phyloP scores from a whole-genome alignment of 2,797 vertebrate species.

The Phyllotis vaccarum region DNA sequence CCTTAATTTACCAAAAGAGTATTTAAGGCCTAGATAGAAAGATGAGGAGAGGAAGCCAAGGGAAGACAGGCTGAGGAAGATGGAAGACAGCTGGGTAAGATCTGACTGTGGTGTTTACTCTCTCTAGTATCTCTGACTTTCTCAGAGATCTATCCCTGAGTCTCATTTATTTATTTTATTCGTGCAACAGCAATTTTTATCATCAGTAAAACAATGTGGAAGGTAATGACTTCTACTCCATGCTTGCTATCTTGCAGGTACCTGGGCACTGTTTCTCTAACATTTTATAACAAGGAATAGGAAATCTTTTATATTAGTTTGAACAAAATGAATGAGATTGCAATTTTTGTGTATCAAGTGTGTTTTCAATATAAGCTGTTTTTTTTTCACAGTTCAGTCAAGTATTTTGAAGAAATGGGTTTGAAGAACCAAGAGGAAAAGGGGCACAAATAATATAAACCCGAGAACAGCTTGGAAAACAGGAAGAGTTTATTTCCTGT shows the following conservation, averaged over 20 bases:
- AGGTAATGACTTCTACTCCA: not conserved
- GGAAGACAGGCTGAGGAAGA: no score
- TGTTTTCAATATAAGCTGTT: slow-evolving; percentile 21
- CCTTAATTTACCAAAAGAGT: no score
- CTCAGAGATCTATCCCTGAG: no score
- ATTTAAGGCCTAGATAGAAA: no score
- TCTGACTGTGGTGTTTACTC: no score
- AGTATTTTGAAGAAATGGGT: slow-evolving; percentile 37
- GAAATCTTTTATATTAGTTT: slow-evolving; percentile 34
- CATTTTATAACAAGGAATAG: slow-evolving; percentile 33
- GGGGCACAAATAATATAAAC: not conserved
- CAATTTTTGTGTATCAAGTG: slow-evolving; percentile 42
- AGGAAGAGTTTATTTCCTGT: not conserved
- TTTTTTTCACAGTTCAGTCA: not conserved
- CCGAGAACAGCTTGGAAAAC: not conserved
- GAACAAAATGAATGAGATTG: slow-evolving; percentile 44
- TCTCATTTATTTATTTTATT: no score
- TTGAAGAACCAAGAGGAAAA: slow-evolving; percentile 9
- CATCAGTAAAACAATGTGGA: slow-evolving; percentile 12
- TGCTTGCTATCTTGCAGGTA: not conserved
- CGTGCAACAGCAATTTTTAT: no score
- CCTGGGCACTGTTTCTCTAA: not conserved
- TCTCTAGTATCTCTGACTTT: no score
- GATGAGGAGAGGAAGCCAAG: no score
- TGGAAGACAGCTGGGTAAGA: no score